Base-by-base conservation (phyloP, 2,113 vertebrate genomes). In the Xerus inauris region DNA sequence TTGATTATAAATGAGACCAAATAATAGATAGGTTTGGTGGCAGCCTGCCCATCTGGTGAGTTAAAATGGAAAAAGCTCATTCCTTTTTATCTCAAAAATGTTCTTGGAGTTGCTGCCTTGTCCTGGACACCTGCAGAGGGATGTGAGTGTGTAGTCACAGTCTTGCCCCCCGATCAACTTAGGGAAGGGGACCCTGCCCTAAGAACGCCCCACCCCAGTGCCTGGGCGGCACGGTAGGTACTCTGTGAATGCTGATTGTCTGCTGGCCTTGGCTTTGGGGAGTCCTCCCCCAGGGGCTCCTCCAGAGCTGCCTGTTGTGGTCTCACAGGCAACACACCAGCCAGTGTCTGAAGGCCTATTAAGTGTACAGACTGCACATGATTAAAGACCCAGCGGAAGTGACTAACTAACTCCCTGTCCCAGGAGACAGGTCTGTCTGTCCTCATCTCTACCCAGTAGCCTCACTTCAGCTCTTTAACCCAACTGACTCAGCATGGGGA, bases 331-430 rank as follows among this genome's bases (percentile, higher is more conserved):
- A 87, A 75, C 67, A 35, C 8, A 20, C 82, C 89, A 84, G 77
- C 91, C 64, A 45, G 91, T 79, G 75, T 65, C 92, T 82, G 90
- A 40, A 64, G 93, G 49, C 83, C 94, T 54, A n/a, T 51, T 93
- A 87, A 84, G n/a, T 49, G 16, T 92, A 87, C n/a, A 88, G 84
- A 85, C 80, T 54, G n/a, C 40, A 59, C 8, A 0, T n/a, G 62
- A 67, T 90, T 90, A 64, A 87, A 75, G 73, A 35, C 42, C 82
- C 24, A 24, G 1, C 16, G 10, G 12, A 75, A 83, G 49, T 49
- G 1, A 0, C 0, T 0, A 32, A 38, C 6, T 40, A 32, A 38
- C 6, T 40, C 19, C 35, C 28, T 42, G 20, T 69, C 64, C n/a
- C 38, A 0, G 3, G 1, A 77, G 71, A 84, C 19, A 3, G 14